Base-by-base conservation (phyloP, 1,140 invertebrate species). In the Adoxophyes honmai region DNA sequence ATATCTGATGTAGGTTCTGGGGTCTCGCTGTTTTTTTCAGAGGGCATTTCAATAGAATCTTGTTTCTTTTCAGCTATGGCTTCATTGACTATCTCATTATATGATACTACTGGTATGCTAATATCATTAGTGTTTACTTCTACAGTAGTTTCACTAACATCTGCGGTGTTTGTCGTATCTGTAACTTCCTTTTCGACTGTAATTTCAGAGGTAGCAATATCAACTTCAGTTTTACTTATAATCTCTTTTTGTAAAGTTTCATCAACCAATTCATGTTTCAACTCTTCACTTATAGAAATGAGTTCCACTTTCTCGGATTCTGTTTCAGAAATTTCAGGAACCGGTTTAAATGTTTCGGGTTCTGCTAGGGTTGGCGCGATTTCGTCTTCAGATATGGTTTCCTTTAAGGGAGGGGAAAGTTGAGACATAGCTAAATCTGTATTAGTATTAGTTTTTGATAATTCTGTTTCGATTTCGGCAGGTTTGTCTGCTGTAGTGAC, bases 401-500 rank as follows among this genome's bases (percentile, higher is more conserved):
- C 66, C 36, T 63, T 70, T 54, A 64, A 57, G 33, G 64, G 66
- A 66, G 59, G 52, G 10, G 70, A 60, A 52, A 57, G 55, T 48
- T 66, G 60, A 60, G 64, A 65, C 38, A 51, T 62, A 62, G 62
- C 42, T 48, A 48, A 48, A 48, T 48, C 60, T 59, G 57, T 55
- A 60, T 55, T 60, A 53, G 36, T 65, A 52, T 62, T 62, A 60
- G 64, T 58, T 57, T 61, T 59, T 58, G 48, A 52, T 18, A 59
- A 39, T 57, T 63, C 34, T 39, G 67, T 36, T 57, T 36, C 57
- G 34, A 55, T 52, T 59, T 74, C 69, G 48, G 66, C 64, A 58
- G 61, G 52, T 51, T 60, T 55, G 42, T 73, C 66, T 36, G 74
- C 65, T 53, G 68, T 72, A 70, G 62, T 62, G 52, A 64, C 67